Evolutionary conservation across 1,140 invertebrate species (phyloP).

Genomic region (Formica selysi): DNA sequence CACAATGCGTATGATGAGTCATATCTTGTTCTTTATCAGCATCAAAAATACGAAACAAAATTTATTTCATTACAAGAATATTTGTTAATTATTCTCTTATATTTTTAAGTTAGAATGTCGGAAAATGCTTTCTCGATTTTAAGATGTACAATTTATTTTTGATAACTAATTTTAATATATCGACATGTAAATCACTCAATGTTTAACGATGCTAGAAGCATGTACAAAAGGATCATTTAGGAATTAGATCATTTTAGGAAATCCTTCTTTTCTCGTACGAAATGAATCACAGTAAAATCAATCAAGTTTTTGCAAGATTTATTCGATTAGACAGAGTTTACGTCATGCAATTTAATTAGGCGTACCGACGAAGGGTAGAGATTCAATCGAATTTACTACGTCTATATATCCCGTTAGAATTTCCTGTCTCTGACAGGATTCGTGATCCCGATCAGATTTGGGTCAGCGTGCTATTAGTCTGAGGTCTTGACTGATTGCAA

Average conservation of each 20-base stretch:
- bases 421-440: constrained; percentile 55
- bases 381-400: constrained; percentile 53
- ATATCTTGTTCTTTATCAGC: background rate
- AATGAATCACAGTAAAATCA: constrained; percentile 18
- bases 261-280: background rate
- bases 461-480: constrained; percentile 67
- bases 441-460: constrained; percentile 63
- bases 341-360: constrained; percentile 66
- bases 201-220: background rate
- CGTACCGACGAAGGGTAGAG: constrained; percentile 7
- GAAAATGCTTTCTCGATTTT: background rate
- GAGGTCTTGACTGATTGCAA: constrained; percentile 32
- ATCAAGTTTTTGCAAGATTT: constrained; percentile 35
- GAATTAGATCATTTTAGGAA: background rate
- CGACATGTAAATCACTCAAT: background rate
- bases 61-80: background rate
- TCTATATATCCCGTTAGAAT: constrained; percentile 32
- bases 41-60: background rate
- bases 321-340: constrained; percentile 37
- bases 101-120: background rate
- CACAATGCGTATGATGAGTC: background rate
- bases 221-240: background rate
- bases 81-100: background rate
- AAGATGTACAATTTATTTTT: constrained; percentile 11
- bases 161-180: too few relatives aligned